Evolutionary conservation across 2,113 vertebrate genomes (phyloP), one percentile per base, ranked within the genome.

Genomic region (Neodontobutis hainanensis): DNA sequence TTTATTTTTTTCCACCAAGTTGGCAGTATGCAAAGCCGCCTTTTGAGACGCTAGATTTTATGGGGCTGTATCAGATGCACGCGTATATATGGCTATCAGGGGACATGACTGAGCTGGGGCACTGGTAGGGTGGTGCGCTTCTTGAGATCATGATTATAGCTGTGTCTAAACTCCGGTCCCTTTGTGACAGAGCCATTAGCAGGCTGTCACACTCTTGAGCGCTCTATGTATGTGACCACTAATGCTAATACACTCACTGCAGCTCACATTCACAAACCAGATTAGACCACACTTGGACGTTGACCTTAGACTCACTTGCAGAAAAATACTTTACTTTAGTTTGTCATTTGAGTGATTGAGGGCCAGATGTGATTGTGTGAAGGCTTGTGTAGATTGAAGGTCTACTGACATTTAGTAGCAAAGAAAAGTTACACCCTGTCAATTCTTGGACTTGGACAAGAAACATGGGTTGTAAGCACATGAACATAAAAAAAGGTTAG

Each of bases 141-240:
- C 87, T 85, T 85, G 75, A 90, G 86, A 90, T 89, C 78, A 60
- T 87, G 85, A 88, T 89, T 85, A 87, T 81, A 79, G 83, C 87
- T 84, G 77, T 87, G 86, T 90, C 87, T 89, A 86, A 89, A 89
- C 85, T 85, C 78, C 65, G 60, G 78, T 83, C 82, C 83, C 81
- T 86, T 86, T 86, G 85, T 86, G 87, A 88, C 89, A 85, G 85
- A 85, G 73, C 89, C 82, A 88, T 89, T 91, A 91, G 82, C 82
- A 71, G 82, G 71, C 84, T 86, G 87, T 88, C 88, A 86, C 84
- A 85, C 86, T 85, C 82, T 74, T 80, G 74, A 72, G 74, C 44
- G 47, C 85, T 81, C 84, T 69, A 68, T 74, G 77, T 76, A 79
- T 78, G 82, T 76, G 84, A 75, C 71, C 45, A 71, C 85, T 85